Base-by-base conservation (phyloP, 1,140 invertebrate species). In the Cataglyphis hispanica region DNA sequence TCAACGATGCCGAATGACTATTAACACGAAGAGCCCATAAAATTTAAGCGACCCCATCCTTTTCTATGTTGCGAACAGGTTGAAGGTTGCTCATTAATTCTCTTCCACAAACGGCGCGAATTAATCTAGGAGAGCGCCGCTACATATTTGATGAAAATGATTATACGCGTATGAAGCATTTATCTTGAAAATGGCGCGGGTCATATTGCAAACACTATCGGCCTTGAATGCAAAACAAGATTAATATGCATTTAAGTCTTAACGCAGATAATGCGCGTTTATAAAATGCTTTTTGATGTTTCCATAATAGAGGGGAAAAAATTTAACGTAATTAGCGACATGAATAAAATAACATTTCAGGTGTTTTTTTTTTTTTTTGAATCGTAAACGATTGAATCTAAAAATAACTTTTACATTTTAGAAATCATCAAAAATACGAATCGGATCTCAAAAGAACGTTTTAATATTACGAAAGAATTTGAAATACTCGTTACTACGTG, bases 131-230 rank as follows among this genome's bases (percentile, higher is more conserved):
- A 56, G 34, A 77, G 40, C 75, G 19, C 25, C n/a, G 13, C 27
- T 53, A 64, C 27, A 40, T 66, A 53, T 69, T 80, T 80, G 16
- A 80, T 58, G 77, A 56, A 80, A 27, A 53, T n/a, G 10, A n/a
- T 34, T 16, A 56, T 22, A 40, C 64, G 34, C 50, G 31, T 25
- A 69, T 16, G 46, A 58, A 19, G n/a, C 22, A 58, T 80, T 80
- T 80, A 56, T 80, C 76, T 67, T 69, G 13, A 27, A 69, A 69
- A 80, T 69, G 46, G 19, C 22, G 31, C 0, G 11, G 63, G 5
- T 80, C n/a, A 40, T 16, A 31, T 56, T 19, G 50, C 22, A 56
- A 56, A 80, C 16, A 56, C 4, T 13, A 31, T 46, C 25, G 34
- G 13, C n/a, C 61, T 37, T 16, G 37, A 22, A 2, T 46, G n/a